Conservation (phyloP, 2,888 invertebrate genomes). For the Melanostoma mellinum region DNA sequence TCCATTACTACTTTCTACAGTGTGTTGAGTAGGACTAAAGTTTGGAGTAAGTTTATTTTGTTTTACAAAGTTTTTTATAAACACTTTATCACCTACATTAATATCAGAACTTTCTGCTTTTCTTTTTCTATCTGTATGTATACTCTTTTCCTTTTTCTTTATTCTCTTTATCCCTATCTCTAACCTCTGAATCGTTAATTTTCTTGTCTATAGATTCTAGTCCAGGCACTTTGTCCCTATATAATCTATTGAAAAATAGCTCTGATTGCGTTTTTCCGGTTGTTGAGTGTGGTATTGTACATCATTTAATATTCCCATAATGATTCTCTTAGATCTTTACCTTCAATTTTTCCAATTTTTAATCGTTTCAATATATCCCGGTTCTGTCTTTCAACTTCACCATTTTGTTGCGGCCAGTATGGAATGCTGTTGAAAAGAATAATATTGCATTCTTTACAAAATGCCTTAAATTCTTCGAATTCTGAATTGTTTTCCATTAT, state of each 20-base stretch:
- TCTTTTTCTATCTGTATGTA: constrained; percentile 30
- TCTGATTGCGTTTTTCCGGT: constrained; percentile 52
- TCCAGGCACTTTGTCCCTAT: constrained; percentile 35
- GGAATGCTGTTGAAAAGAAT: too few species aligned
- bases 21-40: constrained; percentile 31
- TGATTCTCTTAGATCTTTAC: constrained; percentile 25
- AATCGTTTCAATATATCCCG: constrained; percentile 47
- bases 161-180: constrained; percentile 39
- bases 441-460: too few species aligned
- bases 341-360: constrained; percentile 58
- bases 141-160: constrained; percentile 44
- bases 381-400: constrained; percentile 56
- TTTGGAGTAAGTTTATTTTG: constrained; percentile 44
- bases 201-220: constrained; percentile 33
- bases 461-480: too few species aligned
- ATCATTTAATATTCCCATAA: constrained; percentile 42
- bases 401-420: constrained; percentile 68
- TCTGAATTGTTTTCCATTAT: too few species aligned
- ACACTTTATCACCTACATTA: constrained; percentile 35
- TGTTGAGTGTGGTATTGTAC: constrained; percentile 50
- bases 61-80: constrained; percentile 31
- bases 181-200: constrained; percentile 28
- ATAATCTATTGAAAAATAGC: constrained; percentile 40
- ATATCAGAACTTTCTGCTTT: constrained; percentile 39
- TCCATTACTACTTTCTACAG: constrained; percentile 16